Evolutionary conservation across 2,888 invertebrate species (phyloP), one percentile per base, ranked within the genome.

Genomic region (Macaria notata): DNA sequence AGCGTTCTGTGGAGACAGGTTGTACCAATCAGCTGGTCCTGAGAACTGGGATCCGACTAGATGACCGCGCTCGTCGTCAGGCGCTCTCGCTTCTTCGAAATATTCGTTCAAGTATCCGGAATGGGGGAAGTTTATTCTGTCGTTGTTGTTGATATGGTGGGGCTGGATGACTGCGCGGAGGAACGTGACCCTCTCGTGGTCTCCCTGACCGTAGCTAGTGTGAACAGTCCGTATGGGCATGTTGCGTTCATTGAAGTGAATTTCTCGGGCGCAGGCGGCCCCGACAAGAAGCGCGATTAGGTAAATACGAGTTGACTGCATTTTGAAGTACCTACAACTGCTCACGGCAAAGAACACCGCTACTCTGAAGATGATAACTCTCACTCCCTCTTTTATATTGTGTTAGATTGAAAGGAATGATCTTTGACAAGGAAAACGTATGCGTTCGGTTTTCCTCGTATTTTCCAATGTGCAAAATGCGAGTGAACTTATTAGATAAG

Each of bases 1-100:
- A 3, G 56, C 41, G n/a, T 56, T 60, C 31, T 60, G 59, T 45
- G 59, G 55, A 1, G 59, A 60, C 5, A 60, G 42, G 31, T 60
- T 60, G 52, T 52, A 60, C 59, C 59, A 60, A 38, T 53, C 56
- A 3, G 56, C 52, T 8, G 59, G 59, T n/a, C 59, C 59, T 7
- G 59, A 60, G 52, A 60, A 60, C 39, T 60, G 59, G 7, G 59
- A 55, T 6, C 49, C 59, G 4, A 60, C 59, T 4, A 60, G 43
- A 30, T 60, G 59, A 2, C 59, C 55, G 4, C 55, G 59, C 49
- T 51, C 59, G 4, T 59, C 59, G 3, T 55, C 59, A 1, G 39
- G 45, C 4, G 55, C 59, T 52, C 51, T 51, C 39, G 44, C 48
- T 31, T 38, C 31, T 3, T 7, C 9, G 41, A 48, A 57, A 4